Evolutionary conservation across 2,113 vertebrate species (phyloP), one percentile per base, ranked within the genome.

Genomic region (Brachirus orientalis): DNA sequence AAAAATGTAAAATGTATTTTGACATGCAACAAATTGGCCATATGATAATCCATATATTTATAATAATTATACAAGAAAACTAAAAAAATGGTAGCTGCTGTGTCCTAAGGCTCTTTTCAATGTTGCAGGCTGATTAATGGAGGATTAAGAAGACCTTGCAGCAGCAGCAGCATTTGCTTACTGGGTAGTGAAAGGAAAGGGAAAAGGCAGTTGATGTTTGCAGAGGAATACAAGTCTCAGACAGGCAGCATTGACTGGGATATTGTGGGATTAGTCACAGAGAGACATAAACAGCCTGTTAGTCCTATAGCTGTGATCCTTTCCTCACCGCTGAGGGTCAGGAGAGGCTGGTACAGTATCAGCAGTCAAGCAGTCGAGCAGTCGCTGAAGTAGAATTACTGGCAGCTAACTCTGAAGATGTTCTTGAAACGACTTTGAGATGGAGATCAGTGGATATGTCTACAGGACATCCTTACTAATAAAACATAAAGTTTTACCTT

Each of bases 211-310:
- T 33, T 62, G 65, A 65, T 72, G 77, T 79, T 74, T 77, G 61
- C 36, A 17, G 53, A 81, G 61, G 53, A 72, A 73, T 50, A 50
- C 7, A 14, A 28, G 76, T 67, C 59, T 69, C 63, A 72, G 58
- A 74, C 68, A 63, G 28, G 67, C 56, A 53, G 52, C 12, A 64
- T 40, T 46, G 71, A 80, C 36, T 56, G 38, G 60, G 79, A 74
- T 79, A 63, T 17, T 50, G 46, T 57, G 33, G 68, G 81, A 80
- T 84, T 75, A 83, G 54, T 47, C 19, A 51, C 51, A 63, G 51
- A 78, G 40, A 59, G 56, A 56, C 70, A 60, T 28, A 75, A 75
- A 80, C 69, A 18, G 16, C 53, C 48, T 22, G 41, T 67, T 63
- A 52, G 40, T 12, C 36, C 16, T 65, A 56, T 68, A 51, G 68